These are phyloP conservation scores for Hiodon alosoides DNA, from an alignment of 2,113 vertebrate species.

Conservation along the genomic window DNA sequence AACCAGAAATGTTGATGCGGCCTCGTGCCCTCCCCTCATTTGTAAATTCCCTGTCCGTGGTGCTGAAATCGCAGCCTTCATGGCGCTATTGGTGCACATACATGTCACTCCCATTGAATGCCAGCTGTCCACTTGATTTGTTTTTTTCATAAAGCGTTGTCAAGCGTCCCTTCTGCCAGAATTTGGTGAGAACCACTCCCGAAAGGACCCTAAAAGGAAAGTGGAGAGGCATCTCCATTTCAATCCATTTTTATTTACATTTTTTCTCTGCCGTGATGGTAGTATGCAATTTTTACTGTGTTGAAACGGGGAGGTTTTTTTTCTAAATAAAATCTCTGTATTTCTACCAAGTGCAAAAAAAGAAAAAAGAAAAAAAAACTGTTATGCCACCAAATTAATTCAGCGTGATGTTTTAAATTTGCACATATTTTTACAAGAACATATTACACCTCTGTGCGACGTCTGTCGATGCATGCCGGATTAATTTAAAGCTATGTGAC, in stretches of 20 bases:
- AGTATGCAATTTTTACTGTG: background rate
- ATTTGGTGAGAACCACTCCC: too few relatives aligned
- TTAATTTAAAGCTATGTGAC: background rate
- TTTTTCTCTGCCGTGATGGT: background rate
- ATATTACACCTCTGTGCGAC: slow-evolving; percentile 7
- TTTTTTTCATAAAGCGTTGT: too few relatives aligned
- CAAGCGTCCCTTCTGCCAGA: too few relatives aligned
- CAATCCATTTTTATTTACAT: background rate
- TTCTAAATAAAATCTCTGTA: slow-evolving; percentile 4
- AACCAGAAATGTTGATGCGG: too few relatives aligned
- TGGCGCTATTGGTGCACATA: too few relatives aligned
- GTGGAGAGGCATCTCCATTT: too few relatives aligned
- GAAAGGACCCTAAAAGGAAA: too few relatives aligned
- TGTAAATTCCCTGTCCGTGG: background rate
- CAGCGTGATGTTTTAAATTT: background rate
- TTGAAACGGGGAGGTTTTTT: background rate
- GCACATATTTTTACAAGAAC: slow-evolving; percentile 14
- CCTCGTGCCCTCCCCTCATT: too few relatives aligned
- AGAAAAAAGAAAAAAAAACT: background rate
- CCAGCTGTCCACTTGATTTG: too few relatives aligned
- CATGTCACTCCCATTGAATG: too few relatives aligned
- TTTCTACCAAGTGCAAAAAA: background rate
- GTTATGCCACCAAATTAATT: background rate
- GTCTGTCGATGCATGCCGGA: background rate
- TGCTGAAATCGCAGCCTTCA: background rate